Evolutionary conservation across 2,888 invertebrate species (phyloP), one percentile per base, ranked within the genome.

Genomic region (Corythucha ciliata): DNA sequence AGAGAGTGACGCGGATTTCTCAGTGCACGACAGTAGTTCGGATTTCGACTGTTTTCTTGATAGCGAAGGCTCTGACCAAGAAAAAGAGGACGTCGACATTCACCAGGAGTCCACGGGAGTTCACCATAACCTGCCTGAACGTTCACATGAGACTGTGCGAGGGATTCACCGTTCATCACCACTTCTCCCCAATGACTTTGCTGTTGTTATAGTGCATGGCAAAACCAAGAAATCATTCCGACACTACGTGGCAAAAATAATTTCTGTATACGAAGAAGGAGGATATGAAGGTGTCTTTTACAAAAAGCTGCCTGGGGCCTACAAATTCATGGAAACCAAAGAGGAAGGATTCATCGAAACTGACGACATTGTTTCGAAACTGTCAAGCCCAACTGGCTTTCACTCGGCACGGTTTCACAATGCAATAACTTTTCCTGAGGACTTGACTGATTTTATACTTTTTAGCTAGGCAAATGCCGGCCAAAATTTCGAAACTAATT

Each of bases 271-370:
- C 33, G 54, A 51, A 32, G 49, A 51, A 18, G 46, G 46, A 32
- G 46, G 46, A 22, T 54, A 54, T 29, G 49, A 34, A 46, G 45
- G 44, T n/a, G 49, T 29, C 29, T 54, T 54, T 32, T 34, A 45
- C 40, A 54, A 54, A 44, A 48, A 45, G 45, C 32, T 16, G 14
- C 25, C 36, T 2, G 41, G 42, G 10, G 27, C 44, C 18, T 21
- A 44, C 37, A 53, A 53, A 20, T 53, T 53, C 16, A 29, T n/a
- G 24, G 53, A 53, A 25, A 53, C 53, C 16, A 36, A 40, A 25
- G 53, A 53, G 37, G 44, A 49, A 26, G 41, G 36, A 10, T 48
- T 42, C 44, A 50, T 55, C 36, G 33, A 44, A 18, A 37, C 37
- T 37, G 37, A 37, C 21, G 37, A 37, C 37, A 16, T 36, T n/a